phyloP scores from a whole-genome alignment of 1,140 invertebrate species.

The Ladona fulva region DNA sequence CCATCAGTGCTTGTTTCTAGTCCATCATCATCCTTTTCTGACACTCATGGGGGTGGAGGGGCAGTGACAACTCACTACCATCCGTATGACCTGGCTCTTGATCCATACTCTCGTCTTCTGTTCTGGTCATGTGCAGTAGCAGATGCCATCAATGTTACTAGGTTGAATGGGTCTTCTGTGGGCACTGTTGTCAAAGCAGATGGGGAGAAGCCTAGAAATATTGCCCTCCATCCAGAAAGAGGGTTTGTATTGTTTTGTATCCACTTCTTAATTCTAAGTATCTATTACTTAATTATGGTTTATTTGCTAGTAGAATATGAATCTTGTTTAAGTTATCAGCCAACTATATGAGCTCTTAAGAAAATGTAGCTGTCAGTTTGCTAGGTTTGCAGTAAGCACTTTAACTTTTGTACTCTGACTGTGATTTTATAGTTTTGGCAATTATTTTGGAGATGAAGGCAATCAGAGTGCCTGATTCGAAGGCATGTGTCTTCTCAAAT shows the following conservation, averaged over 20 bases:
- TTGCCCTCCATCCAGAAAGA: slow-evolving; percentile 72
- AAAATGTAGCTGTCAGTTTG: too few species aligned
- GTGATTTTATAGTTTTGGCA: too few species aligned
- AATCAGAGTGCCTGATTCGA: too few species aligned
- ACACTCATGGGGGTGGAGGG: slow-evolving; percentile 26
- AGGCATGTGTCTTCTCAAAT: too few species aligned
- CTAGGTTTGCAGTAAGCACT: too few species aligned
- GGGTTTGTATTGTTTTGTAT: slow-evolving; percentile 34
- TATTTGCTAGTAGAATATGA: too few species aligned
- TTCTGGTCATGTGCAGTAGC: slow-evolving; percentile 79
- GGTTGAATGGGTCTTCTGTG: slow-evolving; percentile 51
- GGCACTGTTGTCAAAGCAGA: slow-evolving; percentile 64
- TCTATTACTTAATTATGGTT: too few species aligned
- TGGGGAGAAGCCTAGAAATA: slow-evolving; percentile 66
- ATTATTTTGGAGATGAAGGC: not conserved
- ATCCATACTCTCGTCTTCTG: slow-evolving; percentile 68
- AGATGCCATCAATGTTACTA: slow-evolving; percentile 83
- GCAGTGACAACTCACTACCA: slow-evolving; percentile 31
- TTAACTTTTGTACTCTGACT: too few species aligned
- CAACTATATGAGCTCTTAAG: too few species aligned
- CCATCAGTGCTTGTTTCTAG: not conserved
- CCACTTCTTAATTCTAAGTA: too few species aligned
- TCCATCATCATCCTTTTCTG: not conserved
- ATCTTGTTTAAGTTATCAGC: too few species aligned
- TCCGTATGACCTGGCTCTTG: slow-evolving; percentile 77